These are phyloP conservation scores for Chironomus tepperi DNA, from an alignment of 1,140 invertebrate species.

Conservation along the genomic window DNA sequence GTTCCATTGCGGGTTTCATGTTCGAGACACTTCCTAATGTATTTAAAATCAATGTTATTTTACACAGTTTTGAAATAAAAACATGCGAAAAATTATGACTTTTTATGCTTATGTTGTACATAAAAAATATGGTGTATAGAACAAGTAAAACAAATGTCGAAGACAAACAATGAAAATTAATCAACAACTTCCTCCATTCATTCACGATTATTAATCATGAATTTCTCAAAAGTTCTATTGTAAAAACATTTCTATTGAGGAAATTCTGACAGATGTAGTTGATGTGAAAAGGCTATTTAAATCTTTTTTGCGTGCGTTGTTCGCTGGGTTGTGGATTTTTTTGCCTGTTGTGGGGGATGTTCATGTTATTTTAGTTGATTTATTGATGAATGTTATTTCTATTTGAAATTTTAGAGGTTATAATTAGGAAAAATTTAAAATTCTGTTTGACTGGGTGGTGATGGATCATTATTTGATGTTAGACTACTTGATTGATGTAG, in stretches of 20 bases:
- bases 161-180: slow-evolving; percentile 20
- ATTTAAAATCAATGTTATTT: no score
- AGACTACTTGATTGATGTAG: no score
- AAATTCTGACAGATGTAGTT: slow-evolving; percentile 3
- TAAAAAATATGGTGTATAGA: neutral
- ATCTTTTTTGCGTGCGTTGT: no score
- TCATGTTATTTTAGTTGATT: no score
- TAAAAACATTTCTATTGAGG: neutral
- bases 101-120: neutral
- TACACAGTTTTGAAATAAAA: neutral
- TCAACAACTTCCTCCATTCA: neutral
- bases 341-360: no score
- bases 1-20: neutral
- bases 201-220: neutral
- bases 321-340: no score
- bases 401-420: no score
- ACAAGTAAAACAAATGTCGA: neutral
- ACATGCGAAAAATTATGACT: neutral
- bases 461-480: no score
- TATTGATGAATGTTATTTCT: no score
- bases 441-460: no score
- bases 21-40: neutral
- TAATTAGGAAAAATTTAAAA: no score
- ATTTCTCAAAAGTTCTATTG: neutral
- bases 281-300: slow-evolving; percentile 1